phyloP scores from a whole-genome alignment of 2,113 vertebrate genomes.

The Boleophthalmus pectinirostris region DNA sequence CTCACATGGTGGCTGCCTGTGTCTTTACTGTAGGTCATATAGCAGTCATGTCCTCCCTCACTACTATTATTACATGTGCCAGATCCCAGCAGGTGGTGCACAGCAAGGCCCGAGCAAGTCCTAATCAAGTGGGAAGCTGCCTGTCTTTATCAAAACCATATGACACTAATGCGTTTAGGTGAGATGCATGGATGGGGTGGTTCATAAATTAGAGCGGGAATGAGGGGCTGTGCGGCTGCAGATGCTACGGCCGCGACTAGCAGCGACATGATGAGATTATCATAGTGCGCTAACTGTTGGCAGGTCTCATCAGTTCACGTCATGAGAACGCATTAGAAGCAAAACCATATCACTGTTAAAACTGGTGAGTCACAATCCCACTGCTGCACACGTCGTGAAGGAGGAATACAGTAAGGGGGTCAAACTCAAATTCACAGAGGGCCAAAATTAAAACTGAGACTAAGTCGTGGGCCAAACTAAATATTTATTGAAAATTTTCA shows the following conservation, averaged over 20 bases:
- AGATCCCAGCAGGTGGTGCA: constrained; percentile 38
- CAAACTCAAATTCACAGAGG: no score
- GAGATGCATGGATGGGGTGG: constrained; percentile 72
- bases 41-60: constrained; percentile 37
- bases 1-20: constrained; percentile 14
- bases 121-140: constrained; percentile 64
- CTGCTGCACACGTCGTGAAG: background rate
- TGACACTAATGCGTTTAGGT: constrained; percentile 73
- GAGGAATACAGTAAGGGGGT: background rate
- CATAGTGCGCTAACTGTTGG: constrained; percentile 58
- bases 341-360: constrained; percentile 46
- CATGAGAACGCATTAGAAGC: constrained; percentile 41
- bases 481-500: no score
- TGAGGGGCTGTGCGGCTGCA: constrained; percentile 60
- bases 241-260: constrained; percentile 45
- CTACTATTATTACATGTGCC: constrained; percentile 43
- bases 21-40: constrained; percentile 26
- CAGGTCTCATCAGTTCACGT: constrained; percentile 73
- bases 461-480: no score
- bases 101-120: constrained; percentile 29
- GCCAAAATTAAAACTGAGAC: no score
- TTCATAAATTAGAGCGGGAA: constrained; percentile 67
- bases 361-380: background rate
- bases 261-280: constrained; percentile 69
- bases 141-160: constrained; percentile 69